phyloP scores from a whole-genome alignment of 2,888 invertebrate species.

The Nebria brevicollis region DNA sequence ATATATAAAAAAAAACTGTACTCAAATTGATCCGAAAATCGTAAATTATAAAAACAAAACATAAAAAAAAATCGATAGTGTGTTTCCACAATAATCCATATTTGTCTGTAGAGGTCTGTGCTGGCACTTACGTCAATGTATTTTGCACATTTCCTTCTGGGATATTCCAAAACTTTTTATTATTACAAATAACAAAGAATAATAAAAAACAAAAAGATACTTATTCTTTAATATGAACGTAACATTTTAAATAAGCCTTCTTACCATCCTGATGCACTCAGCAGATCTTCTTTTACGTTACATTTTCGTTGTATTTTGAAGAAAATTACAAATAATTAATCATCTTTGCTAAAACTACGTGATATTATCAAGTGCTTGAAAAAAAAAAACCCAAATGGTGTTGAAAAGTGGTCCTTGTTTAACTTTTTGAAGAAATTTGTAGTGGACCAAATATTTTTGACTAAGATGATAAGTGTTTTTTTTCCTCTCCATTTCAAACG shows the following conservation, averaged over 20 bases:
- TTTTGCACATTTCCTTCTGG: conserved; percentile 44
- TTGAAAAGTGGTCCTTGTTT: conserved; percentile 51
- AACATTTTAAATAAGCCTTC: conserved; percentile 32
- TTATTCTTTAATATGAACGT: conserved; percentile 42
- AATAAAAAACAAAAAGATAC: conserved; percentile 38
- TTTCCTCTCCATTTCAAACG: conserved; percentile 34
- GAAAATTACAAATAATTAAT: conserved; percentile 12
- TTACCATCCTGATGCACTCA: conserved; percentile 41
- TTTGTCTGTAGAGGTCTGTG: conserved; percentile 43
- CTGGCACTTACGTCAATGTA: conserved; percentile 47
- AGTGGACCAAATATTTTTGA: conserved; percentile 60
- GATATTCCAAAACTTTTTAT: conserved; percentile 43
- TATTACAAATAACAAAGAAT: conserved; percentile 7
- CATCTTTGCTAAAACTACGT: conserved; percentile 48
- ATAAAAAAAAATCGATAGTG: background rate
- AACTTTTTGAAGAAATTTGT: conserved; percentile 54
- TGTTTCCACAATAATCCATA: conserved; percentile 9
- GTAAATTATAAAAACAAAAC: background rate
- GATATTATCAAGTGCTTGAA: conserved; percentile 52
- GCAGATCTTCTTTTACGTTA: background rate
- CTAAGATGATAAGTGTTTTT: conserved; percentile 49
- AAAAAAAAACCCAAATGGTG: conserved; percentile 35
- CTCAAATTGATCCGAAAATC: background rate
- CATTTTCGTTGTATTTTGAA: background rate
- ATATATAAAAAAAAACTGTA: background rate